Evolutionary conservation across 2,113 vertebrate species (phyloP), one percentile per base, ranked within the genome.

Genomic region (Passer montanus): DNA sequence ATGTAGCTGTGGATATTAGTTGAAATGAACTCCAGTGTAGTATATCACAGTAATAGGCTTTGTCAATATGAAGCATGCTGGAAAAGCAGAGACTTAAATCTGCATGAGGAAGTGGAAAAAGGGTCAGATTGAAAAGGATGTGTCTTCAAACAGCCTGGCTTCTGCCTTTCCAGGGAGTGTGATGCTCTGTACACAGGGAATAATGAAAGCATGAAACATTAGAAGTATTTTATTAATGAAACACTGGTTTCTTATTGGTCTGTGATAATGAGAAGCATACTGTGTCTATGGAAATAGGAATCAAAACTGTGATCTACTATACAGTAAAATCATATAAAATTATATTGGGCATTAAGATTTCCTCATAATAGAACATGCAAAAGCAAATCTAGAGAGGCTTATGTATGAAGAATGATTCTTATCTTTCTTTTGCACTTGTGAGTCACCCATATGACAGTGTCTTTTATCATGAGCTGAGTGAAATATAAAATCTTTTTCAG

Each of bases 41-140:
- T 97, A 93, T 89, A 92, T 96, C 97, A 96, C 18, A 81, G 90
- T 97, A 97, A 97, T 95, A 94, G 96, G 96, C 94, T 97, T 96
- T 97, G 97, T 95, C 97, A 97, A 95, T 95, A 93, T 94, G 84
- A 95, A 96, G 90, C 94, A 95, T 91, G 90, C 87, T 87, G 86
- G 35, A 97, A 96, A 94, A 94, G 82, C 83, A 44, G 83, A 60
- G 93, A 80, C 92, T 94, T 91, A 88, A 91, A 93, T 96, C 95
- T 95, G 94, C 87, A 72, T 78, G 85, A 90, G 79, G 92, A 90
- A 95, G 87, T 46, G 87, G 90, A 26, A 90, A 78, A 83, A 41
- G 79, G 90, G 95, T 88, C 90, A 86, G 87, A 78, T 49, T 18
- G 90, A 59, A 88, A 96, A 83, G 76, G 85, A 92, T 15, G 41